Conservation (phyloP, 2,113 vertebrate genomes). For the Regulus satrapa region DNA sequence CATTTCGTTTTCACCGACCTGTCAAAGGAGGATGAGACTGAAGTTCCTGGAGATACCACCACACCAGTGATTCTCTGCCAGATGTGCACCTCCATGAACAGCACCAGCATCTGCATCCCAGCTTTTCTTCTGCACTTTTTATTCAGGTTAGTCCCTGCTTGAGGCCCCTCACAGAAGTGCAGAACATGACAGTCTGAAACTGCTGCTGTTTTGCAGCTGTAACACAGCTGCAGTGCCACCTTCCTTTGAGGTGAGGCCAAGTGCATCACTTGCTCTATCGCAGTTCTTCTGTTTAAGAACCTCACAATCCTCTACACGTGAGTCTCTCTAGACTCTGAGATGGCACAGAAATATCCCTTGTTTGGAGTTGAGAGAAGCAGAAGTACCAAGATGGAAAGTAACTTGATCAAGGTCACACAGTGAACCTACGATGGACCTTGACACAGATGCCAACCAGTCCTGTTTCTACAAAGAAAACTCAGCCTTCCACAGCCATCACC, state of each 20-base stretch:
- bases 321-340: background rate
- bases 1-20: conserved; percentile 79
- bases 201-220: background rate
- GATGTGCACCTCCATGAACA: background rate
- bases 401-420: background rate
- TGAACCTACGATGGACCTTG: background rate
- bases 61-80: conserved; percentile 7
- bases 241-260: background rate
- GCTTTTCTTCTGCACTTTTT: background rate
- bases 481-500: background rate
- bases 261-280: background rate
- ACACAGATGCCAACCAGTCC: background rate
- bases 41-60: conserved; percentile 11
- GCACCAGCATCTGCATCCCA: background rate
- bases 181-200: background rate
- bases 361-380: background rate
- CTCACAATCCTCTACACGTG: background rate
- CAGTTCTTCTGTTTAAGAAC: background rate
- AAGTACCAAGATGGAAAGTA: background rate
- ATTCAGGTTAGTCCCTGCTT: background rate
- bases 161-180: background rate
- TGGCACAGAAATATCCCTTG: background rate
- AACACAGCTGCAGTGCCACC: background rate
- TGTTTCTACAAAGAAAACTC: background rate
- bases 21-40: conserved; percentile 68